Evolutionary conservation across 2,888 invertebrate genomes (phyloP).

Genomic region (Pandemis cinnamomeana): DNA sequence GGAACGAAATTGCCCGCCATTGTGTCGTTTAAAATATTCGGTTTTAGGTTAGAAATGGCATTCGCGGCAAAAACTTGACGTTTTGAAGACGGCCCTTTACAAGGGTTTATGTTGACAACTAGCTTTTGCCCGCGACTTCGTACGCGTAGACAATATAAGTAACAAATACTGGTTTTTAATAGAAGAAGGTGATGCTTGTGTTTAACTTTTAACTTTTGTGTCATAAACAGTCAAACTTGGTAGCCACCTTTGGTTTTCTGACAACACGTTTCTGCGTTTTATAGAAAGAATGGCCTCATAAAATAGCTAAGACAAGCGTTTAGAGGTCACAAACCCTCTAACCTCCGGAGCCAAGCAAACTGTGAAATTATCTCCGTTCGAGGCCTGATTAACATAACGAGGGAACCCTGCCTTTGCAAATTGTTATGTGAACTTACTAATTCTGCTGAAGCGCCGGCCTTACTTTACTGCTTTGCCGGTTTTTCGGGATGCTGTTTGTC

Average conservation of each 20-base stretch:
- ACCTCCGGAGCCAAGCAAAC: constrained; percentile 1
- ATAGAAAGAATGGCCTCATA: neutral
- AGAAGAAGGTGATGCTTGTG: too few species aligned
- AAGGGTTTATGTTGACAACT: neutral
- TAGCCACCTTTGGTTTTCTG: neutral
- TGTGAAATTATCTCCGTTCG: constrained; percentile 18
- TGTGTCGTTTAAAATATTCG: constrained; percentile 9
- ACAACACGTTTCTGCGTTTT: neutral
- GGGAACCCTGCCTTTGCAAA: constrained; percentile 9
- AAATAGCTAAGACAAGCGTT: constrained; percentile 1
- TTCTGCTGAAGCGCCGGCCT: constrained; percentile 12
- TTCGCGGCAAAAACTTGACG: constrained; percentile 19
- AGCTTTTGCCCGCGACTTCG: too few species aligned
- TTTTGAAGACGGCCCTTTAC: constrained; percentile 14
- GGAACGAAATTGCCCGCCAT: neutral
- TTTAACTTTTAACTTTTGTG: too few species aligned
- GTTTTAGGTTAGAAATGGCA: neutral
- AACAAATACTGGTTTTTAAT: too few species aligned
- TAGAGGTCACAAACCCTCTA: neutral
- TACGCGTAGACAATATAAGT: too few species aligned
- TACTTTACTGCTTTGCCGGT: neutral
- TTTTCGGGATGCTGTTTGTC: neutral
- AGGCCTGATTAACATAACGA: constrained; percentile 10
- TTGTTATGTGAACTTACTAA: constrained; percentile 27
- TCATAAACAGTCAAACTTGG: too few species aligned